Conservation (phyloP, 2,113 vertebrate species). For the Erinaceus europaeus region DNA sequence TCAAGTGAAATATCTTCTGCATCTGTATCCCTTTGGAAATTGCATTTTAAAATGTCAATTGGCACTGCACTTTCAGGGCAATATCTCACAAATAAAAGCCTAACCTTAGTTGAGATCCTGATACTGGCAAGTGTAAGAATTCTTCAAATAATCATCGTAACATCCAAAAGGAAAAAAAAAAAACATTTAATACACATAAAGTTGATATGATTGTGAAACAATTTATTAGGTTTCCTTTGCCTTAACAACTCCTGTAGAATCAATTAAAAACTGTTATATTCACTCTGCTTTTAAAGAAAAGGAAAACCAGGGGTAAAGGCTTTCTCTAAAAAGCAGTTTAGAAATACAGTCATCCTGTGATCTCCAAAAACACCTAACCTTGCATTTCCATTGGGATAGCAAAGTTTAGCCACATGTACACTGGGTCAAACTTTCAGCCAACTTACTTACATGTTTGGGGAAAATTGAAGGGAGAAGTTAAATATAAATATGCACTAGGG, state of each 20-base stretch:
- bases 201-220: constrained; percentile 15
- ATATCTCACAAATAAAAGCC: constrained; percentile 45
- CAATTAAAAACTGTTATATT: constrained; percentile 22
- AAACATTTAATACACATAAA: background rate
- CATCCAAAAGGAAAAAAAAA: background rate
- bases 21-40: background rate
- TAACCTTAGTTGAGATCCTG: background rate
- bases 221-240: background rate
- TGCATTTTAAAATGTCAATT: constrained; percentile 41
- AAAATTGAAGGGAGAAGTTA: constrained; percentile 25
- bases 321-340: constrained; percentile 46
- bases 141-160: constrained; percentile 38
- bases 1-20: constrained; percentile 55
- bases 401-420: background rate
- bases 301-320: background rate
- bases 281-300: background rate
- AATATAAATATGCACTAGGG: constrained; percentile 40
- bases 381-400: background rate
- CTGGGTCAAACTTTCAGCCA: constrained; percentile 32
- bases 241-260: constrained; percentile 9
- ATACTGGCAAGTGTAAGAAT: constrained; percentile 48
- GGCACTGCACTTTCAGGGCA: background rate
- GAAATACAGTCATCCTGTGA: constrained; percentile 46
- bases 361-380: constrained; percentile 10
- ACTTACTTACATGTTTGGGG: constrained; percentile 44